These are phyloP conservation scores for Stylophora pistillata DNA, from an alignment of 64 coral and sea anemone genomes.

Conservation along the genomic window DNA sequence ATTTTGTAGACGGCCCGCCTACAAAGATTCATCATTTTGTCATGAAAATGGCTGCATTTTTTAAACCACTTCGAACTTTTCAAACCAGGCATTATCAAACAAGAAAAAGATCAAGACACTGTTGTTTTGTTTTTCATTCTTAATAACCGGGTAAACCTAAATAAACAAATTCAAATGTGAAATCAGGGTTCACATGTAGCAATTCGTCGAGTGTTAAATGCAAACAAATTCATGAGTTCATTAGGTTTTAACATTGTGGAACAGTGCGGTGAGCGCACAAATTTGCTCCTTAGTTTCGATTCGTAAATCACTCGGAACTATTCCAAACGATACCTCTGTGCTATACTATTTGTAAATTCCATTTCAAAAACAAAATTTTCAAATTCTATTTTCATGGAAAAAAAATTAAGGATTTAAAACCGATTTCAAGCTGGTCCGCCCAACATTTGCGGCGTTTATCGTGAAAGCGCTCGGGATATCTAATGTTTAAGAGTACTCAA, in stretches of 20 bases:
- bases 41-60: not conserved
- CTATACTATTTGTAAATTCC: not conserved
- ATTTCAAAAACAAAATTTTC: not conserved
- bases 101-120: not conserved
- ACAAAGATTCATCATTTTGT: not conserved
- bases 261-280: not conserved
- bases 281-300: not conserved
- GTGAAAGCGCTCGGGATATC: not conserved
- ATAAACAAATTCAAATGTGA: not conserved
- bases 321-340: not conserved
- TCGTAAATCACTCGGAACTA: not conserved
- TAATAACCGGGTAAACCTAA: not conserved
- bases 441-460: not conserved
- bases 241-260: not conserved
- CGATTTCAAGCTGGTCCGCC: not conserved
- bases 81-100: not conserved
- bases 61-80: no score
- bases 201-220: not conserved
- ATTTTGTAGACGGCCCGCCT: not conserved
- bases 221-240: not conserved
- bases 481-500: no score
- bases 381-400: not conserved
- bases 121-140: constrained; percentile 23
- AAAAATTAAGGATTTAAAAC: not conserved
- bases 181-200: not conserved